These are phyloP conservation scores for Pangasius larnaudii DNA, from an alignment of 2,797 vertebrate species.

Conservation along the genomic window DNA sequence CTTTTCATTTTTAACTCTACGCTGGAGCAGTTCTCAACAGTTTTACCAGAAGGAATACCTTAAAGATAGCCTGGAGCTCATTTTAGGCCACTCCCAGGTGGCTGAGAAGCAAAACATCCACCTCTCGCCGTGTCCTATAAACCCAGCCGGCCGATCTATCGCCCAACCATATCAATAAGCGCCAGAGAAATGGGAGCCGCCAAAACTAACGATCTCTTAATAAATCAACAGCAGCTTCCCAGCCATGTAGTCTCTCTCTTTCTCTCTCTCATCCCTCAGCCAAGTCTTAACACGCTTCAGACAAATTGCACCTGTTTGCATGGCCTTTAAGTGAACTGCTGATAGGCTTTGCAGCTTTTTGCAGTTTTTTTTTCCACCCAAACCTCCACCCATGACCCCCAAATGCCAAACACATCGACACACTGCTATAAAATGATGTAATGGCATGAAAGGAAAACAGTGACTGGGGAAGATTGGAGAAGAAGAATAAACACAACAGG, in stretches of 20 bases:
- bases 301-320: slow-evolving; percentile 80
- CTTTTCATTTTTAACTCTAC: neutral
- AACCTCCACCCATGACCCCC: slow-evolving; percentile 49
- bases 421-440: slow-evolving; percentile 73
- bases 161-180: slow-evolving; percentile 70
- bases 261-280: slow-evolving; percentile 32
- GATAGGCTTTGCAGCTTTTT: slow-evolving; percentile 63
- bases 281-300: slow-evolving; percentile 69
- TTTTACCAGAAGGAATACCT: slow-evolving; percentile 10
- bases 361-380: neutral
- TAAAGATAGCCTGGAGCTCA: slow-evolving; percentile 17
- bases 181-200: slow-evolving; percentile 70
- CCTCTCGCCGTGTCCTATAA: slow-evolving; percentile 36
- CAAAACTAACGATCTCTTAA: slow-evolving; percentile 78
- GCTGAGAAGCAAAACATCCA: slow-evolving; percentile 11
- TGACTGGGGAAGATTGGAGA: slow-evolving; percentile 43
- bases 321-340: slow-evolving; percentile 73
- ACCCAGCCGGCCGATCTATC: slow-evolving; percentile 41
- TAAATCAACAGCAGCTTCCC: slow-evolving; percentile 69
- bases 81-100: slow-evolving; percentile 21
- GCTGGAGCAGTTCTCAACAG: neutral
- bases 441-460: slow-evolving; percentile 77
- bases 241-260: slow-evolving; percentile 42
- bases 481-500: slow-evolving; percentile 1
- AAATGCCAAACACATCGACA: slow-evolving; percentile 61